These are phyloP conservation scores for Heliconius melpomene DNA, from an alignment of 1,140 invertebrate species.

Conservation along the genomic window DNA sequence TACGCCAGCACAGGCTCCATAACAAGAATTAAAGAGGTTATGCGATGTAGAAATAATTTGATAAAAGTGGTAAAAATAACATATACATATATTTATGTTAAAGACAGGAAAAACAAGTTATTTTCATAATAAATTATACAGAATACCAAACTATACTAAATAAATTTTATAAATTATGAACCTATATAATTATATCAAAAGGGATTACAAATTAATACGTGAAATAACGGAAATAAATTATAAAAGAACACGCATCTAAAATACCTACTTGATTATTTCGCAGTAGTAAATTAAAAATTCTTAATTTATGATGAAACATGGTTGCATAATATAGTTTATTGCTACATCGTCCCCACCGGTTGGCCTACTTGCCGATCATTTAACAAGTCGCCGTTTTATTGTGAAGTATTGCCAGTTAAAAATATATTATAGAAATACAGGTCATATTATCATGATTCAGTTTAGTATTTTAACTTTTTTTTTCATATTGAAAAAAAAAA, in stretches of 20 bases:
- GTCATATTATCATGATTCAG: neutral
- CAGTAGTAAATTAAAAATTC: constrained; percentile 7
- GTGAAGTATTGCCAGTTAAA: constrained; percentile 48
- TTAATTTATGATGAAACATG: constrained; percentile 20
- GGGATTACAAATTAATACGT: neutral
- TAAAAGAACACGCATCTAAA: neutral
- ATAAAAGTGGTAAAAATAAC: neutral
- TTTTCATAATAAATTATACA: too few relatives aligned
- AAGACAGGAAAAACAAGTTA: too few relatives aligned
- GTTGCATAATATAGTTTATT: constrained; percentile 34
- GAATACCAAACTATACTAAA: neutral
- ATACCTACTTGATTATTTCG: neutral
- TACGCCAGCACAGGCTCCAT: neutral
- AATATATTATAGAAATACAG: constrained; percentile 26
- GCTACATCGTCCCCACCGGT: constrained; percentile 44
- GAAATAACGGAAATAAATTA: neutral
- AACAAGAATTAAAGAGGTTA: neutral
- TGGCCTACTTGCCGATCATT: constrained; percentile 53
- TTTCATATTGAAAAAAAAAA: neutral
- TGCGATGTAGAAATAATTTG: neutral
- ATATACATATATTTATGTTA: neutral
- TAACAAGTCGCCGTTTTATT: constrained; percentile 51
- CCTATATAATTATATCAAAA: neutral
- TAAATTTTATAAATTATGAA: too few relatives aligned
- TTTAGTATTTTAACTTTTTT: neutral